phyloP scores from a whole-genome alignment of 2,797 vertebrate species.

The Euphonia xanthogaster region DNA sequence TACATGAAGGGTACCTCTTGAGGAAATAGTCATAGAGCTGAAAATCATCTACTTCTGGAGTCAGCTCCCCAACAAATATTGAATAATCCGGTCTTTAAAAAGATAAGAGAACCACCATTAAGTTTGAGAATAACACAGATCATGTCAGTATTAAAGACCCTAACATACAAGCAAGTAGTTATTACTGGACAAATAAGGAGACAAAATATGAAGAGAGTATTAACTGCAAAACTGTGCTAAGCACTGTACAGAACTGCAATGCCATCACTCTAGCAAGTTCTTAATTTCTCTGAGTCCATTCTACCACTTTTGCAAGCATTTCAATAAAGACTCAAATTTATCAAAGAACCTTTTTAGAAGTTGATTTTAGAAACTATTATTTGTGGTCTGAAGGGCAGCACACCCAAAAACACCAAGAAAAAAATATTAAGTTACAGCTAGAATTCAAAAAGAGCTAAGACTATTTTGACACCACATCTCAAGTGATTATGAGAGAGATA shows the following conservation, averaged over 20 bases:
- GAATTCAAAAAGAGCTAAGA: background rate
- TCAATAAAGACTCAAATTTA: background rate
- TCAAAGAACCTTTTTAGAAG: background rate
- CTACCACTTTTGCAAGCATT: background rate
- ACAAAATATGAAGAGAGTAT: background rate
- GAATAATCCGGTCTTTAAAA: slow-evolving; percentile 85
- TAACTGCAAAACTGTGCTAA: background rate
- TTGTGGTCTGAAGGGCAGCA: background rate
- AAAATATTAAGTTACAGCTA: background rate
- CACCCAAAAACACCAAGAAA: background rate
- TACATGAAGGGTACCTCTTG: slow-evolving; percentile 90
- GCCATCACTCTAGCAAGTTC: background rate
- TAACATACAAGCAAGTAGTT: background rate
- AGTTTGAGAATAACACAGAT: background rate
- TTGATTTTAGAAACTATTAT: background rate
- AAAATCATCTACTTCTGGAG: slow-evolving; percentile 89
- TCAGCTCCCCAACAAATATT: slow-evolving; percentile 92
- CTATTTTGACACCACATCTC: background rate
- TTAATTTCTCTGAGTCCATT: background rate
- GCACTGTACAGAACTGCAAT: background rate
- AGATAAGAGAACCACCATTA: background rate
- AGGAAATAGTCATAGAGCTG: slow-evolving; percentile 90
- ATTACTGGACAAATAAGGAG: background rate
- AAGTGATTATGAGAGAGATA: accelerated
- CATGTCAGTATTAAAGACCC: background rate